These are phyloP conservation scores for Lacanobia wlatinum DNA, from an alignment of 2,888 invertebrate genomes.

Conservation along the genomic window DNA sequence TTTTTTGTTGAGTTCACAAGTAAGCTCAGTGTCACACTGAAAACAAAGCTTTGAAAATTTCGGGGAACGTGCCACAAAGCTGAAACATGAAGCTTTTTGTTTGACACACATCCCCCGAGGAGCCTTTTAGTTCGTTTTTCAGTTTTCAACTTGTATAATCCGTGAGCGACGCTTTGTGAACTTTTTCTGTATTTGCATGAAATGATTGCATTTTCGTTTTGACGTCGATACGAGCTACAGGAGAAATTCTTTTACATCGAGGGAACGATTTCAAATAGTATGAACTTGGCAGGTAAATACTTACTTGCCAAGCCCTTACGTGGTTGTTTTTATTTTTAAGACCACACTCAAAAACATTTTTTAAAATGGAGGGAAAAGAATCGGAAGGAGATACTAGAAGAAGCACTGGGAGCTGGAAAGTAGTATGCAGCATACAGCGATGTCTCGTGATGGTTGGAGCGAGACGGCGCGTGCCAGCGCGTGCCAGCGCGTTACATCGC, in stretches of 20 bases:
- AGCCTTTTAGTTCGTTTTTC: conserved; percentile 10
- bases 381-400: too few species aligned
- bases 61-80: neutral
- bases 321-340: too few species aligned
- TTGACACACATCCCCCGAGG: conserved; percentile 1
- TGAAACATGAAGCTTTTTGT: conserved; percentile 12
- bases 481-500: too few species aligned
- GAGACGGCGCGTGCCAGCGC: too few species aligned
- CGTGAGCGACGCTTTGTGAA: conserved; percentile 1
- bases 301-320: too few species aligned
- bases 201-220: neutral
- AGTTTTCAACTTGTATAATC: conserved; percentile 2
- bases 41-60: conserved; percentile 8
- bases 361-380: too few species aligned
- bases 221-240: neutral
- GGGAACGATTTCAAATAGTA: neutral
- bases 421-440: too few species aligned
- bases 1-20: neutral
- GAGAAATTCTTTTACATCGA: neutral
- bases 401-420: too few species aligned
- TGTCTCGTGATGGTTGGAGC: too few species aligned
- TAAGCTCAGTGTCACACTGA: neutral
- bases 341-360: too few species aligned
- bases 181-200: neutral
- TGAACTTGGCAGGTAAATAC: neutral